phyloP scores from a whole-genome alignment of 2,113 vertebrate genomes.

The Hyperoodon ampullatus region DNA sequence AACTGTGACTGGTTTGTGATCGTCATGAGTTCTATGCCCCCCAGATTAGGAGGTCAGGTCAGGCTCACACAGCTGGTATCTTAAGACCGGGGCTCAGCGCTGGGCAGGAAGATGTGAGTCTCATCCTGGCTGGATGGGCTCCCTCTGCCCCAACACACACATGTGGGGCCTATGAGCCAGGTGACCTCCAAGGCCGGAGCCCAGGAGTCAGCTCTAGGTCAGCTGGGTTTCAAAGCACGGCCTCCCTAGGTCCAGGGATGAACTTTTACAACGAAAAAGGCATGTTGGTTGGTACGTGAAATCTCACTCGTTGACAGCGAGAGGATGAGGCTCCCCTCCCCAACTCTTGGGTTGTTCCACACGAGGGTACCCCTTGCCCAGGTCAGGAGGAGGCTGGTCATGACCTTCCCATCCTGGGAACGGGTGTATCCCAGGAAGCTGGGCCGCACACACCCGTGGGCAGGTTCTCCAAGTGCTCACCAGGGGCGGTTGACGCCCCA shows the following conservation, averaged over 20 bases:
- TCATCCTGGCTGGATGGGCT: background rate
- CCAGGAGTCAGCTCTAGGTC: background rate
- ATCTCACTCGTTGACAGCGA: background rate
- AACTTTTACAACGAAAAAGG: background rate
- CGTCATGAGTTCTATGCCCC: fast-evolving
- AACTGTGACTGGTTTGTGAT: background rate
- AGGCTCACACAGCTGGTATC: background rate
- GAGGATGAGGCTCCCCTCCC: background rate
- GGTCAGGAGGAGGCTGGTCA: background rate
- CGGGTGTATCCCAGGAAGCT: background rate
- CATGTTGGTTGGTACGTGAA: background rate
- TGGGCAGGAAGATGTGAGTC: background rate
- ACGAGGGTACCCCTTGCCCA: background rate
- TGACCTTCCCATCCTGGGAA: background rate
- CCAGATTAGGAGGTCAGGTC: no score
- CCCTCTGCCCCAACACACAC: fast-evolving
- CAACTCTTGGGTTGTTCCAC: background rate
- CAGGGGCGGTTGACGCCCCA: fast-evolving
- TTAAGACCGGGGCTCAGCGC: background rate
- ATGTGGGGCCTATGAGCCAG: background rate
- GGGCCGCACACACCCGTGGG: background rate
- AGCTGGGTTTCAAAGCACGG: background rate
- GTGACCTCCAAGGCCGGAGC: background rate
- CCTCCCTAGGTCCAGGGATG: no score
- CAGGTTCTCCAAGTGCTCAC: background rate